Base-by-base conservation (phyloP, 2,888 invertebrate genomes). In the Epirrita christyi region DNA sequence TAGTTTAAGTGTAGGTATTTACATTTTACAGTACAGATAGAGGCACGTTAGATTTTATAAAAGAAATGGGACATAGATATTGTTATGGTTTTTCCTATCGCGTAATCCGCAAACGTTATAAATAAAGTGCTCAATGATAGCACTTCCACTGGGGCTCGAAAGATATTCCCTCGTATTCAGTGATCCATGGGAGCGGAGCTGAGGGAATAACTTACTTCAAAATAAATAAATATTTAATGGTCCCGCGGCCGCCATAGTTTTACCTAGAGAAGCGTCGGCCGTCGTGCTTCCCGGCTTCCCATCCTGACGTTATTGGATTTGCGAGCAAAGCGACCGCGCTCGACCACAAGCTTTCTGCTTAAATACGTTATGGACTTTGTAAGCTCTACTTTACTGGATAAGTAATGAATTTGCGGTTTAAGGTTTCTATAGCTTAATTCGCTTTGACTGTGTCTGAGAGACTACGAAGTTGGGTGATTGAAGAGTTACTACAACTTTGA, bases 251-350 rank as follows among this genome's bases (percentile, higher is more conserved):
- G 40, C 50, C 36, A 55, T 55, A 55, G 51, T 59, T 59, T 59
- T 55, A 47, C 28, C 15, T 29, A 59, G 41, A 46, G 55, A 38
- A 58, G 50, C 43, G 29, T n/a, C 34, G 50, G 50, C 42, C 54
- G 46, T 36, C 44, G 36, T 43, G 49, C 41, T 49, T 53, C 46
- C 50, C 45, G 28, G 44, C 55, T 50, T 36, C 34, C 32, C 58
- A 27, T 8, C 69, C 67, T 72, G 66, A 68, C 67, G 54, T 80
- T 83, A 83, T 86, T 81, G 69, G 73, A 83, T 83, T 79, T 73
- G 64, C 62, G 64, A 71, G 64, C 64, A 64, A 69, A 71, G 63
- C 66, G 66, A 63, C 57, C 66, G 63, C 63, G 68, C 68, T 72
- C 70, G 68, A 69, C 73, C 71, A 64, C 70, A 63, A 66, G 63